Conservation (phyloP, 2,888 invertebrate genomes). For the Caenorhabditis afra region DNA sequence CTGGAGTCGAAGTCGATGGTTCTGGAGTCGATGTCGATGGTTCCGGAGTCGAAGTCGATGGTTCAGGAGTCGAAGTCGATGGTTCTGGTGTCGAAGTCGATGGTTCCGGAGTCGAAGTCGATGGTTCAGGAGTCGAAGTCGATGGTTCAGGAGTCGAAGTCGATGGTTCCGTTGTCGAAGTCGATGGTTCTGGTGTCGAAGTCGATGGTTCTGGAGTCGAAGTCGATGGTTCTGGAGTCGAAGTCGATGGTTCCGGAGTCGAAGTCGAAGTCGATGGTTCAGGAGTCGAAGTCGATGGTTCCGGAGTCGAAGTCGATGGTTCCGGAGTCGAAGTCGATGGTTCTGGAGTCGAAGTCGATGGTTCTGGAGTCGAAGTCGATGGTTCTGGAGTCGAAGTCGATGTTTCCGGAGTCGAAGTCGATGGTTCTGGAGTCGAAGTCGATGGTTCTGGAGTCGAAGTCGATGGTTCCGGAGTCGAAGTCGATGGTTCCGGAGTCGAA, state of each 20-base stretch:
- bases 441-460: too few species aligned
- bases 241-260: not conserved
- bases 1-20: not conserved
- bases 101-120: not conserved
- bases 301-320: not conserved
- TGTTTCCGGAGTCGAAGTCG: too few species aligned
- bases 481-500: too few species aligned
- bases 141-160: not conserved
- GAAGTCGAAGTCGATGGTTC: not conserved
- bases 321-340: not conserved
- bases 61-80: not conserved
- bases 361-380: too few species aligned
- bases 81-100: not conserved
- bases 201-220: slow-evolving; percentile 9
- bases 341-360: not conserved
- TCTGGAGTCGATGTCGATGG: not conserved
- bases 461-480: too few species aligned
- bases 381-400: too few species aligned
- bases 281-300: not conserved
- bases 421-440: too few species aligned
- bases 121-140: not conserved
- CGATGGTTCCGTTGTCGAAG: not conserved
- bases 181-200: not conserved
- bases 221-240: not conserved
- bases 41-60: not conserved